Conservation (phyloP, 2,797 vertebrate species). For the Sciurus carolinensis region DNA sequence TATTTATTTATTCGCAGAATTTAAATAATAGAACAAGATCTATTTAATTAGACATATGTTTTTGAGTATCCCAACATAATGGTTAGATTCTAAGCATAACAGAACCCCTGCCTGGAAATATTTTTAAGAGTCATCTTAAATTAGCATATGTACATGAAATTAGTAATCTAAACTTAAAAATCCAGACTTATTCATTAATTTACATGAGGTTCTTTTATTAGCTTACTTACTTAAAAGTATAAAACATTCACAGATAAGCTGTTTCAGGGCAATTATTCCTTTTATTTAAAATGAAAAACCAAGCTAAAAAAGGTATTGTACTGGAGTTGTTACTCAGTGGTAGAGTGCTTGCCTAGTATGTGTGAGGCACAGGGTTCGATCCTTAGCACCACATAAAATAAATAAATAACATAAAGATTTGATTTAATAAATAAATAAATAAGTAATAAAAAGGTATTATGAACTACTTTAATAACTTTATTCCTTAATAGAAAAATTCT, state of each 20-base stretch:
- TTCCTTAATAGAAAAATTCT: slow-evolving; percentile 31
- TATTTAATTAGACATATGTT: slow-evolving; percentile 30
- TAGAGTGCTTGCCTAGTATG: too few relatives aligned
- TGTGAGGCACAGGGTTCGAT: too few relatives aligned
- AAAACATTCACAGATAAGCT: slow-evolving; percentile 13
- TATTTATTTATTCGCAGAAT: slow-evolving; percentile 5
- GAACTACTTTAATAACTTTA: slow-evolving; percentile 33
- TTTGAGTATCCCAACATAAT: slow-evolving; percentile 18
- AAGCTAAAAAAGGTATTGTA: background rate
- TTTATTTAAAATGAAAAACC: slow-evolving; percentile 67
- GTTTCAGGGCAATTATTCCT: slow-evolving; percentile 43
- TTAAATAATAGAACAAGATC: slow-evolving; percentile 57
- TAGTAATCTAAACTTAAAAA: slow-evolving; percentile 54
- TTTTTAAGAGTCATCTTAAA: slow-evolving; percentile 39
- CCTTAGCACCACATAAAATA: too few relatives aligned
- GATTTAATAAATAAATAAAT: too few relatives aligned
- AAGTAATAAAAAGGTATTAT: background rate
- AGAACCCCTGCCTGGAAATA: slow-evolving; percentile 33
- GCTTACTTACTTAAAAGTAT: slow-evolving; percentile 39
- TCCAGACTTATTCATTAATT: slow-evolving; percentile 28
- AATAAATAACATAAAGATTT: too few relatives aligned
- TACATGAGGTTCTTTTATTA: slow-evolving; percentile 1
- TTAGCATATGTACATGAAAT: slow-evolving; percentile 1
- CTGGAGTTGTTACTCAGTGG: too few relatives aligned
- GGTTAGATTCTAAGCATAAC: slow-evolving; percentile 39